Conservation (phyloP, 1,140 invertebrate genomes). For the Pachyrhynchus sulphureomaculatus region DNA sequence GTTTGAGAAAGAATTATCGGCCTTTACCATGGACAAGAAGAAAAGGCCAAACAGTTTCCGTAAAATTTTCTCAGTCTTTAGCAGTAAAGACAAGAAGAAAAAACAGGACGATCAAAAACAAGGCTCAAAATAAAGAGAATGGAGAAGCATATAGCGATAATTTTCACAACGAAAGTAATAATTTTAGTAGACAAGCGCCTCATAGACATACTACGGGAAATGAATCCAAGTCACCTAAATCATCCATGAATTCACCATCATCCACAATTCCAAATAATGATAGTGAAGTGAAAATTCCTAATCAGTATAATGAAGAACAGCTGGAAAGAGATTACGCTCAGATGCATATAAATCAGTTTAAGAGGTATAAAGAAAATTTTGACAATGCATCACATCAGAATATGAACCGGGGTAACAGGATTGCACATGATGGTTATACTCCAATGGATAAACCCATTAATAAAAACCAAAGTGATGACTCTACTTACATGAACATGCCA, state of each 20-base stretch:
- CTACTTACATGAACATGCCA: constrained; percentile 37
- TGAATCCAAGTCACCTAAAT: not conserved
- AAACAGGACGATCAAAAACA: constrained; percentile 35
- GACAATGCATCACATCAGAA: constrained; percentile 18
- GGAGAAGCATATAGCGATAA: constrained; percentile 38
- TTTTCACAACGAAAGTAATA: constrained; percentile 42
- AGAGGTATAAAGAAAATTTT: constrained; percentile 38
- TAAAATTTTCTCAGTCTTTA: constrained; percentile 43
- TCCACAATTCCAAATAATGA: constrained; percentile 14
- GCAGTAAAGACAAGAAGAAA: constrained; percentile 46
- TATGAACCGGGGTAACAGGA: not conserved
- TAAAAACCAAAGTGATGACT: constrained; percentile 17
- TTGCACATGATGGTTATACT: constrained; percentile 26
- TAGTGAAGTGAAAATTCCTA: constrained; percentile 1
- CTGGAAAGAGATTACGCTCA: constrained; percentile 41
- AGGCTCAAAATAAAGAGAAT: constrained; percentile 35
- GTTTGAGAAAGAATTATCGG: constrained; percentile 39
- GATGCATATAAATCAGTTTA: constrained; percentile 41
- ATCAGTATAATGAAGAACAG: constrained; percentile 13
- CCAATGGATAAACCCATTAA: constrained; percentile 35
- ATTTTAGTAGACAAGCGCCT: constrained; percentile 38
- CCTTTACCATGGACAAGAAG: constrained; percentile 45
- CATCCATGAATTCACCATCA: no score
- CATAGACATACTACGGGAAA: constrained; percentile 38
- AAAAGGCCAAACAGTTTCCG: constrained; percentile 45